Evolutionary conservation across 2,888 invertebrate species (phyloP).

Genomic region (Oligia fasciuncula): DNA sequence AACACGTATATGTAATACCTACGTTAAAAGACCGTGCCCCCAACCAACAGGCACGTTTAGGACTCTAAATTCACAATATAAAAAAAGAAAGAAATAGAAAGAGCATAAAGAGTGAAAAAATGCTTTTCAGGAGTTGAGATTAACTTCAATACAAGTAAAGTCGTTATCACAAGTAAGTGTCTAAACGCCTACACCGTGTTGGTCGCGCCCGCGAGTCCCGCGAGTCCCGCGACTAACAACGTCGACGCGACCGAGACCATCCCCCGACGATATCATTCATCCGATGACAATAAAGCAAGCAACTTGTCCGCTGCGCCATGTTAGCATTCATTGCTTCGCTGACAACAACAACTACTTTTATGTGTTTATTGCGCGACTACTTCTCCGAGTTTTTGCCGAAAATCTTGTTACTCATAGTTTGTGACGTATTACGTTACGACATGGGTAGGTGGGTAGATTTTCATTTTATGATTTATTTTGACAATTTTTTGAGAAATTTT

Average conservation of each 20-base stretch:
- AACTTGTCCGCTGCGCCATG: slow-evolving; percentile 3
- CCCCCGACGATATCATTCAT: slow-evolving; percentile 23
- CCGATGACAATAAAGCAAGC: slow-evolving; percentile 22
- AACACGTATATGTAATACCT: not conserved
- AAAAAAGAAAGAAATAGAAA: not conserved
- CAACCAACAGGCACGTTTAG: not conserved
- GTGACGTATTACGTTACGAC: slow-evolving; percentile 20
- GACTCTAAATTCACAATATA: not conserved
- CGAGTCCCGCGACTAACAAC: not conserved
- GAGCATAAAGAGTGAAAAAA: not conserved
- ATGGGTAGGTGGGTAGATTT: too few relatives aligned
- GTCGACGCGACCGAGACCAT: not conserved
- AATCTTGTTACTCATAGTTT: slow-evolving; percentile 10
- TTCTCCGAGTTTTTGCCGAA: not conserved
- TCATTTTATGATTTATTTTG: too few relatives aligned
- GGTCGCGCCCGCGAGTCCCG: not conserved
- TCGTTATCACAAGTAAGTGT: not conserved
- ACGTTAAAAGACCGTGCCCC: not conserved
- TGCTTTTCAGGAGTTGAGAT: not conserved
- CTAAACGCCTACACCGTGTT: not conserved
- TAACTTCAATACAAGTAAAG: not conserved
- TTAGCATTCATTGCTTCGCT: slow-evolving; percentile 34
- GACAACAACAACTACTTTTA: slow-evolving; percentile 25
- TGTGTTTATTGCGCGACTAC: not conserved
- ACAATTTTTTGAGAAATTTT: too few relatives aligned